Base-by-base conservation (phyloP, 2,113 vertebrate species). In the Aegotheles bennettii region DNA sequence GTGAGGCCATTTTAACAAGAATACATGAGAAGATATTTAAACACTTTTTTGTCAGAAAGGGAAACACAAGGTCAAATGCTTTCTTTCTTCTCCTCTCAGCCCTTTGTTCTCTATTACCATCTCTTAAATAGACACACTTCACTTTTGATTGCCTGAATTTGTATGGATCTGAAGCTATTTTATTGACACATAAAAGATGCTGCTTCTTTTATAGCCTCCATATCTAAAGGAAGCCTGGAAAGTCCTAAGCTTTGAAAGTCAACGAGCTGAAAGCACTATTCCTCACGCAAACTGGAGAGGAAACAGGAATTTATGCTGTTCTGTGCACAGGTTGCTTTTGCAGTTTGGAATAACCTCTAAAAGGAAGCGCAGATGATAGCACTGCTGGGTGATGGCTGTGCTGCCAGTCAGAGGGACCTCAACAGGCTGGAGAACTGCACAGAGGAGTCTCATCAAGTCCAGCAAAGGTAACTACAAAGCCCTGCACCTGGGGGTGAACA, bases 281-380 rank as follows among this genome's bases (percentile, higher is more conserved):
- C 53, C 51, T 67, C 9, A 5, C 10, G 21, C 35, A 25, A 13
- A 4, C 1, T 2, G 28, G 38, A 59, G 83, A 63, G 28, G 21
- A 48, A 65, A 67, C 4, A 40, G 31, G 38, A 81, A 6, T 54
- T 75, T 4, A 15, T 25, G 51, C 3, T 77, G 59, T 89, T n/a
- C 45, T 63, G 38, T 9, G 9, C 42, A 10, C 0, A 25, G 28
- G 60, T 6, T 3, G 2, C 42, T 84, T n/a, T 33, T 84, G 48
- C 15, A 82, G 42, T 13, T 43, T 18, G 31, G 65, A 84, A 78
- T 11, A 51, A 88, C 60, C 10, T 67, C 42, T 7, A 3, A 12
- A 48, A 26, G 43, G n/a, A 68, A 78, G 35, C 0, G 1, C 28
- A 12, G 25, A 54, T 0, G 2, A 43, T 5, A 14, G 11, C n/a